These are phyloP conservation scores for Drosophila novamexicana DNA, from an alignment of 1,140 invertebrate species.

Conservation along the genomic window DNA sequence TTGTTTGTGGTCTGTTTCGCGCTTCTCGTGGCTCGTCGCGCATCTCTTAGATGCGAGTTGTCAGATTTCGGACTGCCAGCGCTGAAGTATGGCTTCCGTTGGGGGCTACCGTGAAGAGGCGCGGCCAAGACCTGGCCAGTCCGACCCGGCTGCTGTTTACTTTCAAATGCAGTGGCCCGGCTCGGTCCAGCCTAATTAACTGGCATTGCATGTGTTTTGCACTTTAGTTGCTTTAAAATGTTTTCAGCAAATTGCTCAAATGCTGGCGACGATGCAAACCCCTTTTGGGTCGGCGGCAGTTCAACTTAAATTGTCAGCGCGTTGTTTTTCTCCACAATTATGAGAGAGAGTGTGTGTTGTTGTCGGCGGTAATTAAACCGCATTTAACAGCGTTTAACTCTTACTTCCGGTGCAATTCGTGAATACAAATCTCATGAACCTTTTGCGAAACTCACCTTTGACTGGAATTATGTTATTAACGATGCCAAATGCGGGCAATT, in stretches of 20 bases:
- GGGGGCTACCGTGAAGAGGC: constrained; percentile 68
- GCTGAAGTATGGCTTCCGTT: constrained; percentile 82
- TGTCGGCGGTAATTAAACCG: constrained; percentile 27
- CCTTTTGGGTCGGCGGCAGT: constrained; percentile 45
- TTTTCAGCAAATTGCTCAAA: constrained; percentile 50
- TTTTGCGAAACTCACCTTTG: constrained; percentile 9
- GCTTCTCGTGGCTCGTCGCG: constrained; percentile 30
- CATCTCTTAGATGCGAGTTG: constrained; percentile 76
- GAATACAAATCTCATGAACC: background rate
- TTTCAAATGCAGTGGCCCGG: constrained; percentile 52
- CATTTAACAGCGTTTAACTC: constrained; percentile 29
- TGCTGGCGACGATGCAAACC: constrained; percentile 39
- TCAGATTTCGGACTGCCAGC: constrained; percentile 68
- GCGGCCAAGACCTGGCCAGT: constrained; percentile 28
- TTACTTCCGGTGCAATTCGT: background rate
- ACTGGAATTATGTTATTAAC: background rate
- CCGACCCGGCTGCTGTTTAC: constrained; percentile 28
- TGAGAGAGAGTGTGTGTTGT: constrained; percentile 24
- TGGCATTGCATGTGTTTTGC: constrained; percentile 77
- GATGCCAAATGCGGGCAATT: no score
- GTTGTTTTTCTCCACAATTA: constrained; percentile 49
- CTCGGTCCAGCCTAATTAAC: constrained; percentile 67
- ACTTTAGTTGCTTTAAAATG: constrained; percentile 61
- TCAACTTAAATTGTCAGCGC: constrained; percentile 44
- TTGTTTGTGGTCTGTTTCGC: constrained; percentile 24